Percentiles rank a stretch among this genome's conserved stretches.
Evolutionary conservation across 2,888 invertebrate genomes (phyloP).

Genomic region (Penaeus monodon): DNA sequence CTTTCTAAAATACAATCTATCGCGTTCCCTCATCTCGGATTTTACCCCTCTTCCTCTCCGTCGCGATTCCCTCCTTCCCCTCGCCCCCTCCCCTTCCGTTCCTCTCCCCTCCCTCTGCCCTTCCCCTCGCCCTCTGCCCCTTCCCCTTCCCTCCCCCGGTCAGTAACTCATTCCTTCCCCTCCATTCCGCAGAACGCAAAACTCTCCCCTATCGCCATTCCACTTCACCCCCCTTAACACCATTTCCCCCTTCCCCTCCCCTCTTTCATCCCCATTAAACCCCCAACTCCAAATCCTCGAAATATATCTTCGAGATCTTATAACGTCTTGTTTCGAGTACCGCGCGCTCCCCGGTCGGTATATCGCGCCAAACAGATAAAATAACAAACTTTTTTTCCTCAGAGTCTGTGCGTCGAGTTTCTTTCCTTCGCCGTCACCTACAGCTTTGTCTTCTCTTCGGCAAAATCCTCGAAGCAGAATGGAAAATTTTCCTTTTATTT

Average conservation of each 20-base stretch:
- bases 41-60: not conserved
- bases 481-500: constrained; percentile 42
- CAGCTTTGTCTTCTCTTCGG: constrained; percentile 36
- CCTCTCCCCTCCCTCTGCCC: too few species aligned
- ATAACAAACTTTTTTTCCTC: constrained; percentile 8
- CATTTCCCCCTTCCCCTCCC: too few species aligned
- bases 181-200: too few species aligned
- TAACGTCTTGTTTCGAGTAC: constrained; percentile 20
- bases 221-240: too few species aligned
- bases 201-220: too few species aligned
- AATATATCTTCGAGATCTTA: constrained; percentile 36
- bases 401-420: not conserved
- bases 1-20: too few species aligned
- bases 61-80: too few species aligned
- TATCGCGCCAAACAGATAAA: constrained; percentile 27
- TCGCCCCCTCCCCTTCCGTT: too few species aligned
- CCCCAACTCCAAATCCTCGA: not conserved
- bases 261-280: too few species aligned
- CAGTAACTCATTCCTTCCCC: too few species aligned
- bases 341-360: not conserved
- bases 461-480: constrained; percentile 42
- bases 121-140: too few species aligned
- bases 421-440: constrained; percentile 31
- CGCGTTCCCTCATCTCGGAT: not conserved
- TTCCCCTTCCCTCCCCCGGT: too few species aligned